A percentile compares a stretch with the other conserved stretches of the same genome.
Conservation (phyloP, 2,888 invertebrate species). For the Sclerodermus sp. region DNA sequence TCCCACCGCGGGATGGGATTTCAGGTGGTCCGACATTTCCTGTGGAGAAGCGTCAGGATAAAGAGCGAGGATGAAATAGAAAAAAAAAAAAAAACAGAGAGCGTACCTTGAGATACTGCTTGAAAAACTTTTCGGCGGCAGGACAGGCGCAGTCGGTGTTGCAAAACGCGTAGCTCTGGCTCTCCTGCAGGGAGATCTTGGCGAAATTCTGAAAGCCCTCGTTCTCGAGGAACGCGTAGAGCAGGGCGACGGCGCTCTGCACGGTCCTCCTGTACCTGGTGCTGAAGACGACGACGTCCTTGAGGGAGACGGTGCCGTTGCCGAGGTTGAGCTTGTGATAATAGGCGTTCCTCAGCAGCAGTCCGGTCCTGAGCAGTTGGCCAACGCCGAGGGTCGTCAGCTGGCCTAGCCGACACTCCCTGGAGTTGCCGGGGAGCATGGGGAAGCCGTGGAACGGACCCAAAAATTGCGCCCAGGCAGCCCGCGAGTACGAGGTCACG, state of each 20-base stretch:
- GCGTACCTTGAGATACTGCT: conserved; percentile 53
- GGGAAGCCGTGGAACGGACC: conserved; percentile 87
- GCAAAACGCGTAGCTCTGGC: conserved; percentile 82
- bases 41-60: too few relatives aligned
- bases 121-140: conserved; percentile 65
- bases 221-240: conserved; percentile 71
- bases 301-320: conserved; percentile 58
- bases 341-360: conserved; percentile 66
- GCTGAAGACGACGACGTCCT: conserved; percentile 71
- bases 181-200: conserved; percentile 71
- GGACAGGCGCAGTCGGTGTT: conserved; percentile 83
- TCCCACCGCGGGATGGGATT: conserved; percentile 74
- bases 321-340: conserved; percentile 57
- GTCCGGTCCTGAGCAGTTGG: conserved; percentile 81
- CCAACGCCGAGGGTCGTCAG: conserved; percentile 80
- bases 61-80: conserved; percentile 57
- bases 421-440: conserved; percentile 68
- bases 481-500: conserved; percentile 41
- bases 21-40: conserved; percentile 68
- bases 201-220: conserved; percentile 63
- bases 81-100: conserved; percentile 8
- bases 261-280: conserved; percentile 88
- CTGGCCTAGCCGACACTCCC: conserved; percentile 81
- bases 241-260: conserved; percentile 82
- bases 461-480: conserved; percentile 71